phyloP scores from a whole-genome alignment of 2,113 vertebrate species.

The Coryphaenoides rupestris region DNA sequence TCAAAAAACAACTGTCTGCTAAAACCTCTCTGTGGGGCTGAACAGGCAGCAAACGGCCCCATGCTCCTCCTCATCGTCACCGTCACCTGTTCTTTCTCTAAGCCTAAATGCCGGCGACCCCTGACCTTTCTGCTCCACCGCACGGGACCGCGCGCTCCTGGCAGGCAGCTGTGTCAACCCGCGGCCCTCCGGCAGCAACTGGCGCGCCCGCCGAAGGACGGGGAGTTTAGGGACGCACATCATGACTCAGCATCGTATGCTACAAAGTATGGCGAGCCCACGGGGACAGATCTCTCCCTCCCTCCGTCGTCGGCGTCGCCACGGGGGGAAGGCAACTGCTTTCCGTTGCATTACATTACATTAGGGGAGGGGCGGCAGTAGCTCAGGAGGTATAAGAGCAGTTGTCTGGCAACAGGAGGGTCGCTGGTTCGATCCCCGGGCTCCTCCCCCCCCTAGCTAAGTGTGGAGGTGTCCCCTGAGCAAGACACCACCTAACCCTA shows the following conservation, averaged over 20 bases:
- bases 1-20: conserved; percentile 14
- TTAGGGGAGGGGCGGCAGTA: no score
- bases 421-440: no score
- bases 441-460: no score
- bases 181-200: conserved; percentile 67
- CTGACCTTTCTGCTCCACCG: conserved; percentile 66
- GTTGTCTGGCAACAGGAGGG: no score
- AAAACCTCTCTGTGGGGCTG: neutral
- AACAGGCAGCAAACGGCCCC: no score
- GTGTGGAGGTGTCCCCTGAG: no score
- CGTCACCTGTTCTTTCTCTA: conserved; percentile 73
- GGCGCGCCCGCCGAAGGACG: conserved; percentile 66
- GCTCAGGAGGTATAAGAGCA: no score
- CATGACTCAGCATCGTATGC: conserved; percentile 61
- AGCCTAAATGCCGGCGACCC: conserved; percentile 66
- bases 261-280: conserved; percentile 12
- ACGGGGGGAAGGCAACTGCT: no score
- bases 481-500: no score
- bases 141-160: conserved; percentile 50
- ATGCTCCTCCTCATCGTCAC: conserved; percentile 35
- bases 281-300: conserved; percentile 17
- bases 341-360: no score
- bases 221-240: conserved; percentile 33
- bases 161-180: conserved; percentile 78
- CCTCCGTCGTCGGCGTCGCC: neutral